phyloP scores from a whole-genome alignment of 1,140 invertebrate species.

The Hylyphantes graminicola region DNA sequence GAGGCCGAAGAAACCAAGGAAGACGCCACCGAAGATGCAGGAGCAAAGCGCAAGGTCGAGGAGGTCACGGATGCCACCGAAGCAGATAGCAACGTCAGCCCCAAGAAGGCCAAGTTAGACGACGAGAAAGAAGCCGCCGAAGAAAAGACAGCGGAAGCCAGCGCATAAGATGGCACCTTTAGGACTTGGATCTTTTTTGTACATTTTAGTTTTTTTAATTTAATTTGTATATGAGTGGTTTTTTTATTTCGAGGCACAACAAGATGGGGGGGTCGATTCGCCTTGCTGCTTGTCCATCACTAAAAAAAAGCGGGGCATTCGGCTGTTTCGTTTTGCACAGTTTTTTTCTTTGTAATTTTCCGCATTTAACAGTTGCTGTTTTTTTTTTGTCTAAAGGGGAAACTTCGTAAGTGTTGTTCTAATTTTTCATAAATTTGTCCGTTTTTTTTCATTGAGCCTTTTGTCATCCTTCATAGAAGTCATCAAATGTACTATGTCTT shows the following conservation, averaged over 20 bases:
- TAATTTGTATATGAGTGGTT: slow-evolving; percentile 34
- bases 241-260: slow-evolving; percentile 26
- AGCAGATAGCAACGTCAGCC: slow-evolving; percentile 22
- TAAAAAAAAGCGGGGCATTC: too few relatives aligned
- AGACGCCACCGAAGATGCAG: slow-evolving; percentile 7
- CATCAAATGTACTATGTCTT: slow-evolving; percentile 51
- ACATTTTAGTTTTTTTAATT: slow-evolving; percentile 37
- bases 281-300: too few relatives aligned
- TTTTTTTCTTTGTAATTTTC: too few relatives aligned
- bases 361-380: not conserved
- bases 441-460: slow-evolving; percentile 5
- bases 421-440: slow-evolving; percentile 6
- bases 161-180: slow-evolving; percentile 33
- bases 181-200: slow-evolving; percentile 35
- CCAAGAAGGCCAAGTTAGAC: slow-evolving; percentile 32
- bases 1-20: slow-evolving; percentile 27
- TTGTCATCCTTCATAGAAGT: slow-evolving; percentile 5
- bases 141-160: slow-evolving; percentile 26
- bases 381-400: not conserved
- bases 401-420: not conserved
- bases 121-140: slow-evolving; percentile 41
- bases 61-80: slow-evolving; percentile 1
- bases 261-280: too few relatives aligned
- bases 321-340: too few relatives aligned
- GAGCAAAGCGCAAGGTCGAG: slow-evolving; percentile 40